Percentiles rank a stretch among this genome's conserved stretches.
These are phyloP conservation scores for Plectrocnemia conspersa DNA, from an alignment of 1,140 invertebrate species.

Conservation along the genomic window DNA sequence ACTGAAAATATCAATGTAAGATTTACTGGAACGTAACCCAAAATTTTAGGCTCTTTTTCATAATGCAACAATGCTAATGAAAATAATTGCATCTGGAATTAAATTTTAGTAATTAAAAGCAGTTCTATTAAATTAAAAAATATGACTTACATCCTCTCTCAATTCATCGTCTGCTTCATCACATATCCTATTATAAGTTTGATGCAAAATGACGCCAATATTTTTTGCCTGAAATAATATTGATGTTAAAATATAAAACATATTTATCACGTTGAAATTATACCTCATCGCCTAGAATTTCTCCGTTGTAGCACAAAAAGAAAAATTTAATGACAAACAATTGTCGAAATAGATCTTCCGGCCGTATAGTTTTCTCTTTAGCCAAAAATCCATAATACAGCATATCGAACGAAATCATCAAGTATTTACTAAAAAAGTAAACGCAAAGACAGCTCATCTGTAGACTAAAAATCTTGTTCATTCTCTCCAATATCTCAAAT, in stretches of 20 bases:
- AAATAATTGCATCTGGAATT: constrained; percentile 19
- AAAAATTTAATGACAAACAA: constrained; percentile 13
- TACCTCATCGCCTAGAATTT: constrained; percentile 10
- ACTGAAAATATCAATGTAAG: constrained; percentile 15
- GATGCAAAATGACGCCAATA: constrained; percentile 3
- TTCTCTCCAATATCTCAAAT: constrained; percentile 12
- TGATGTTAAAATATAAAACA: background rate
- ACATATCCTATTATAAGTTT: background rate
- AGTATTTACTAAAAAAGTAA: constrained; percentile 12
- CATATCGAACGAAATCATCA: constrained; percentile 10
- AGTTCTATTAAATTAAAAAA: constrained; percentile 1
- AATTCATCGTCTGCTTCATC: constrained; percentile 7
- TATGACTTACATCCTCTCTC: constrained; percentile 11
- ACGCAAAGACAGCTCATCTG: constrained; percentile 3
- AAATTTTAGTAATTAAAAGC: background rate
- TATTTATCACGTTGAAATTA: constrained; percentile 10
- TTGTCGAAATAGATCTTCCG: constrained; percentile 9
- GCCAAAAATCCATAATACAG: constrained; percentile 8
- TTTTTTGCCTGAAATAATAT: constrained; percentile 10
- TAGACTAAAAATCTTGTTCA: constrained; percentile 4
- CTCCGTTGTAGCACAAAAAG: constrained; percentile 3
- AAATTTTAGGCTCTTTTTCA: constrained; percentile 16
- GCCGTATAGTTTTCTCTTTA: background rate
- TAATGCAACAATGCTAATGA: constrained; percentile 15
- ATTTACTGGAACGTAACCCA: constrained; percentile 13